Conservation (phyloP, 2,113 vertebrate genomes). For the Hyaena hyaena region DNA sequence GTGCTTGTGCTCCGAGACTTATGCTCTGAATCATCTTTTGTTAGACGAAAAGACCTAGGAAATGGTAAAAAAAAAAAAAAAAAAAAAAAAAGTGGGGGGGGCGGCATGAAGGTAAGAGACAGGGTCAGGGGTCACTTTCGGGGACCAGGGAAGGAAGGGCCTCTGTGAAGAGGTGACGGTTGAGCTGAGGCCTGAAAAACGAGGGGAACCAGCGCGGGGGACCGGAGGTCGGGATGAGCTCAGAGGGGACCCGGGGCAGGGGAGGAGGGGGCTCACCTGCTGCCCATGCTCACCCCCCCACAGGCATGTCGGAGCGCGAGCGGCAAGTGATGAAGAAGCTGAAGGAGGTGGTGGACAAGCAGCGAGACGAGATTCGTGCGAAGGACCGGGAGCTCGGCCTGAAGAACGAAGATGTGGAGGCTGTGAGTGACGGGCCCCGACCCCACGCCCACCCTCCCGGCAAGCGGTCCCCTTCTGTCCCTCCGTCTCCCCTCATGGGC, state of each 20-base stretch:
- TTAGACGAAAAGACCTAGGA: neutral
- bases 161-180: neutral
- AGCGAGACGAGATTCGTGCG: constrained; percentile 94
- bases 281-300: fast-evolving
- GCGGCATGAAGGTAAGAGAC: too few species aligned
- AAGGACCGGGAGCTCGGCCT: constrained; percentile 92
- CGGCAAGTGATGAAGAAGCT: constrained; percentile 93
- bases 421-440: constrained; percentile 86
- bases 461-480: neutral
- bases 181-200: neutral
- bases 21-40: neutral
- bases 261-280: neutral
- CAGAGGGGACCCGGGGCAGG: neutral
- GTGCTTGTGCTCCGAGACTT: neutral
- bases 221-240: neutral
- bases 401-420: constrained; percentile 93
- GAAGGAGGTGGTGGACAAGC: constrained; percentile 93
- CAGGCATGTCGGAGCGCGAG: constrained; percentile 94
- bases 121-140: fast-evolving
- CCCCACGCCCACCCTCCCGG: fast-evolving
- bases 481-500: neutral
- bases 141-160: neutral
- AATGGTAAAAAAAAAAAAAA: neutral
- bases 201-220: neutral
- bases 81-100: too few species aligned